Base-by-base conservation (phyloP, 35 echinoderm and acorn worm genomes). In the Amphiura filiformis region DNA sequence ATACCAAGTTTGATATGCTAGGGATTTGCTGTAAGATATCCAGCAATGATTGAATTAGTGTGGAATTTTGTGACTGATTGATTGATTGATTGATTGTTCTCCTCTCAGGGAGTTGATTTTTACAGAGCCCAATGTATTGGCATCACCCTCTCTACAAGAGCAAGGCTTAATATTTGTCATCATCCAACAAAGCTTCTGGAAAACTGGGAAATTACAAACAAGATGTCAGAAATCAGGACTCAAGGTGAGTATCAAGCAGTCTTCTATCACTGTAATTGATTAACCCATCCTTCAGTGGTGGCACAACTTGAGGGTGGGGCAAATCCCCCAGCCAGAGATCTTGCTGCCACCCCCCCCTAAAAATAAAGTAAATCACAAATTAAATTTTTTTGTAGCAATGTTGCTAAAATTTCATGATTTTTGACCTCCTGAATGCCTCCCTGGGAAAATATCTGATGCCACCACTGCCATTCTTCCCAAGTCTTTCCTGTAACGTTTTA, bases 31-130 rank as follows among this genome's bases (percentile, higher is more conserved):
- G n/a, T n/a, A 79, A 34, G 13, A 39, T 81, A 9, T 81, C 22
- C 13, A 37, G 3, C 26, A 37, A 26, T 14, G 34, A 9, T 81
- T 9, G 23, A 37, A 9, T 31, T 81, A 23, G 18, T 79, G 18
- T 79, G 22, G 7, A 12, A 37, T 37, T 81, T 35, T 37, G 38
- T 5, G 34, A 81, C 49, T 28, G 75, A 57, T 61, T 17, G 13
- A 0, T 30, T 82, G 18, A 14, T 76, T 42, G 14, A 49, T 39
- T 1, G 36, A 26, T 31, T 11, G 4, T 35, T 31, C 80, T 38
- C 31, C 38, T 22, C 79, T 33, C 92, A 98, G 96, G 77, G 92
- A 98, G 83, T 82, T 98, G 82, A 98, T 98, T 23, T 98, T 98
- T 57, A 94, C 89, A 26, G 96, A 98, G 38, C 88, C 84, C 5